Conservation (phyloP, 2,797 vertebrate species). For the Scyliorhinus canicula region DNA sequence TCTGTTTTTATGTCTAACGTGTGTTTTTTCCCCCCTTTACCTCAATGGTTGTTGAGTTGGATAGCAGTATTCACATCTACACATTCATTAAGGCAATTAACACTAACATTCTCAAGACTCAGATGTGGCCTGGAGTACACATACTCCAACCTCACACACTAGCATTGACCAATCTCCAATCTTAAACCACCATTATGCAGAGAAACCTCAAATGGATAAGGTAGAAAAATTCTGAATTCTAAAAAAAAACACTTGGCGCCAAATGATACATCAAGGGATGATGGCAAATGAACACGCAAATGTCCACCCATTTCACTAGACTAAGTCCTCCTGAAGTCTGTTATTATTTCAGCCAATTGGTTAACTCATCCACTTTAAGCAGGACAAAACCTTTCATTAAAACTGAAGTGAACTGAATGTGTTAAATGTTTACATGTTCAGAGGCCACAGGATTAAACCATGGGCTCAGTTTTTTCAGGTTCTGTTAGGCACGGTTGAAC, state of each 20-base stretch:
- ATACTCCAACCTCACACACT: background rate
- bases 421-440: background rate
- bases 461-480: background rate
- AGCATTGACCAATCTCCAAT: background rate
- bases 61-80: background rate
- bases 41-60: background rate
- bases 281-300: background rate
- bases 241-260: background rate
- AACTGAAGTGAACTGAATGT: background rate
- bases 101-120: background rate
- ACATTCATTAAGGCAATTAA: background rate
- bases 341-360: background rate
- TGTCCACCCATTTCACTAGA: too few species aligned
- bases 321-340: background rate
- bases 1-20: background rate
- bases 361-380: background rate
- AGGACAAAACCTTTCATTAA: background rate
- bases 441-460: background rate
- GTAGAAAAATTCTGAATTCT: background rate
- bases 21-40: background rate
- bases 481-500: too few species aligned
- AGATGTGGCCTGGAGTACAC: background rate
- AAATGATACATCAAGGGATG: background rate
- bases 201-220: background rate
- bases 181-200: background rate